Evolutionary conservation across 2,113 vertebrate species (phyloP).

Genomic region (Bucco capensis): DNA sequence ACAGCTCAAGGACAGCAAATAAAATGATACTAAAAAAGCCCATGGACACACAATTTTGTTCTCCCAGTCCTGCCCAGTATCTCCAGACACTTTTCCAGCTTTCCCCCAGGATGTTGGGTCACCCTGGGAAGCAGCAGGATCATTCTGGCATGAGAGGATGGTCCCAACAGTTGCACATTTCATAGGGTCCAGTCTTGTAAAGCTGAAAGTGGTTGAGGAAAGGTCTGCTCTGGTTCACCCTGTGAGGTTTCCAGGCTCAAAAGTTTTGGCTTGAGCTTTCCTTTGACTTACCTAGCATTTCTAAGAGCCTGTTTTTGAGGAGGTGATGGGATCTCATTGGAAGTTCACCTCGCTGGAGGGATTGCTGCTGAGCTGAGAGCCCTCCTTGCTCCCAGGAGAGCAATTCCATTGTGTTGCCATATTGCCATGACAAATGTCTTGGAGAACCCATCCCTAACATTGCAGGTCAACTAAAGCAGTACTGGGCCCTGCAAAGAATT

Average conservation of each 20-base stretch:
- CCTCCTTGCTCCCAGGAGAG: fast-evolving
- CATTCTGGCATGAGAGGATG: not conserved
- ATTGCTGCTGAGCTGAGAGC: not conserved
- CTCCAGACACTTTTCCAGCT: not conserved
- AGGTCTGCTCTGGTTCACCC: fast-evolving
- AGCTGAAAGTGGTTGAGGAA: not conserved
- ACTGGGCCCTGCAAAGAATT: not conserved
- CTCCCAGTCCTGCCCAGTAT: not conserved
- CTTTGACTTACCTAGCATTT: not conserved
- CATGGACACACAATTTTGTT: not conserved
- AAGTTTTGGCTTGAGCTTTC: not conserved
- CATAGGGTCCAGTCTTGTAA: not conserved
- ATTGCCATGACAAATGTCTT: too few species aligned
- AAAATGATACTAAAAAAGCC: not conserved
- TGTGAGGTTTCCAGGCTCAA: not conserved
- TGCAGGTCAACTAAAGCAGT: fast-evolving
- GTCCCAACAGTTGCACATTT: fast-evolving
- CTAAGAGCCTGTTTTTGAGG: not conserved
- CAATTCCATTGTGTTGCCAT: not conserved
- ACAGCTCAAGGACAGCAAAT: not conserved
- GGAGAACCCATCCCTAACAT: not conserved
- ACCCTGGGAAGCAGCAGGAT: not conserved
- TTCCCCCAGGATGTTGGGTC: not conserved
- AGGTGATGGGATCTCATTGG: not conserved
- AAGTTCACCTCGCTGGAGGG: not conserved